phyloP scores from a whole-genome alignment of 2,113 vertebrate genomes.

The Phaetusa simplex region DNA sequence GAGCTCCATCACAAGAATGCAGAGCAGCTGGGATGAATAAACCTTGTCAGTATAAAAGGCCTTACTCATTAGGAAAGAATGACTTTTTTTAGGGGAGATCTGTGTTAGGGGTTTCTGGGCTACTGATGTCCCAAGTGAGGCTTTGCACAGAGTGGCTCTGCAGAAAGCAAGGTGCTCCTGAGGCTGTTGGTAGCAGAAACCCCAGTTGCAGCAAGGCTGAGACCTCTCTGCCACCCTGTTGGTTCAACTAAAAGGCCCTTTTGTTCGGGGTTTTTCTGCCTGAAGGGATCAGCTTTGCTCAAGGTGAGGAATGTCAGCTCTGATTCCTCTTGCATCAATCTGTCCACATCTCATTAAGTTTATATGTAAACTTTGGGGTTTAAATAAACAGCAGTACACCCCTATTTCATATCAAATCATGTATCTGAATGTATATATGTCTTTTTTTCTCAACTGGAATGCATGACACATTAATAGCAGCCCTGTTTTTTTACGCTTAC shows the following conservation, averaged over 20 bases:
- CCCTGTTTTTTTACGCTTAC: background rate
- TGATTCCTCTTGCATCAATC: background rate
- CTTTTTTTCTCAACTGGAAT: background rate
- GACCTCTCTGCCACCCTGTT: background rate
- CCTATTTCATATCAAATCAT: background rate
- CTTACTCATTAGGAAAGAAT: background rate
- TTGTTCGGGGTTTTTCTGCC: background rate
- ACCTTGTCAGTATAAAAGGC: background rate
- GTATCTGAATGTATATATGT: background rate
- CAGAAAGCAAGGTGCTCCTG: background rate
- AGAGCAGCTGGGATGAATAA: background rate
- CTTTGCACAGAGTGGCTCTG: background rate
- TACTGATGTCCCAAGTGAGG: background rate
- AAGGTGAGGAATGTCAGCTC: background rate
- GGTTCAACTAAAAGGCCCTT: background rate
- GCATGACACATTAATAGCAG: background rate
- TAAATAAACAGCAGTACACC: background rate
- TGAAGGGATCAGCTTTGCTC: background rate
- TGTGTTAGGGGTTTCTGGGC: background rate
- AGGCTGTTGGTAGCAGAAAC: background rate
- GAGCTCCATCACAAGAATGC: background rate
- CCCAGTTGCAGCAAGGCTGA: background rate
- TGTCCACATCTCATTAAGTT: background rate
- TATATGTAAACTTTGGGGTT: background rate
- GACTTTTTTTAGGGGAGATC: background rate